Conservation (phyloP, 1,140 invertebrate genomes). For the Solenopsis fugax region DNA sequence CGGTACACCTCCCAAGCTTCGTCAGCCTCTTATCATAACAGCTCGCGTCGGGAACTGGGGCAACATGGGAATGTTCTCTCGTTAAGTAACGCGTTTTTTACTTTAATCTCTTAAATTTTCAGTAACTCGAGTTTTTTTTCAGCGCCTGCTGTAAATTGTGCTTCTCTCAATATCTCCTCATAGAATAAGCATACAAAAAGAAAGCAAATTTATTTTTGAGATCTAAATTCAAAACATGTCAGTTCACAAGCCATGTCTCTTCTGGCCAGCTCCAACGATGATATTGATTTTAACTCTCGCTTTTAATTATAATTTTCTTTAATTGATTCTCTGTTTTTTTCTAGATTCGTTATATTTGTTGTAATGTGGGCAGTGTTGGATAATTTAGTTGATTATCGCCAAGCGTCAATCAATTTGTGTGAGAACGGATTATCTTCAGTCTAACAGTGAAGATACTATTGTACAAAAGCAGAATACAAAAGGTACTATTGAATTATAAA, state of each 20-base stretch:
- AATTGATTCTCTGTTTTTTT: conserved; percentile 5
- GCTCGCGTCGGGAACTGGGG: not conserved
- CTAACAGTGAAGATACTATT: not conserved
- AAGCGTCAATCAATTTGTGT: not conserved
- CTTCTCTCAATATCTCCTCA: not conserved
- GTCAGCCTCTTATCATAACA: conserved; percentile 42
- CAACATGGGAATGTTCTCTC: not conserved
- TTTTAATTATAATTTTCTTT: not conserved
- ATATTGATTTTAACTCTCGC: not conserved
- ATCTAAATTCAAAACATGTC: not conserved
- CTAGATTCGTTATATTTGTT: not conserved
- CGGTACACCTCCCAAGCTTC: not conserved
- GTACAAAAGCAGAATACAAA: not conserved
- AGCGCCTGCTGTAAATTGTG: not conserved
- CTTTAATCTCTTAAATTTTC: not conserved
- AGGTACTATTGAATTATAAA: not conserved
- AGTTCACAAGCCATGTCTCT: not conserved
- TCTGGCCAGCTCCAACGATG: not conserved
- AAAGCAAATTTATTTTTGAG: not conserved
- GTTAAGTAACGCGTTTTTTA: not conserved
- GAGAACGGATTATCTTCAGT: not conserved
- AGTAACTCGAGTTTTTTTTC: not conserved
- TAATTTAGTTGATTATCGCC: not conserved
- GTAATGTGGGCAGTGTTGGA: not conserved
- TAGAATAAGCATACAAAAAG: not conserved